These are phyloP conservation scores for Eupithecia dodoneata DNA, from an alignment of 2,888 invertebrate genomes.

Conservation along the genomic window DNA sequence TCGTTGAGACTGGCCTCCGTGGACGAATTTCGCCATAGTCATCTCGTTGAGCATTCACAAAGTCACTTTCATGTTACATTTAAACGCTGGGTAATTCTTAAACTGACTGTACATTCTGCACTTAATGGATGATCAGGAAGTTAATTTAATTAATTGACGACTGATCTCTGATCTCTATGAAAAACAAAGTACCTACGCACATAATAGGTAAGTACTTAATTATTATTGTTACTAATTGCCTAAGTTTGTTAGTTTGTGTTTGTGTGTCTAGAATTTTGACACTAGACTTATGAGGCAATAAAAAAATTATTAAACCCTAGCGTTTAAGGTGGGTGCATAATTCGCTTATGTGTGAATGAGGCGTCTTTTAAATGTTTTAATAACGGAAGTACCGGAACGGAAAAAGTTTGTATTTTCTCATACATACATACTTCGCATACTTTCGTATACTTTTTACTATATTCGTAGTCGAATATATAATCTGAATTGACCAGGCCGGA, in stretches of 20 bases:
- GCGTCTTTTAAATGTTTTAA: too few species aligned
- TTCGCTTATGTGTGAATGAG: too few species aligned
- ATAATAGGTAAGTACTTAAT: not conserved
- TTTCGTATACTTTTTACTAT: too few species aligned
- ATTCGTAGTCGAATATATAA: too few species aligned
- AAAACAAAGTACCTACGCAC: not conserved
- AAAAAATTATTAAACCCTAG: too few species aligned
- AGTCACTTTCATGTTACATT: not conserved
- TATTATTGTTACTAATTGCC: constrained; percentile 3
- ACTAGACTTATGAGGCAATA: not conserved
- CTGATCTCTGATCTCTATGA: constrained; percentile 3
- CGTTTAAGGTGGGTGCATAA: too few species aligned
- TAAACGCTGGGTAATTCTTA: not conserved
- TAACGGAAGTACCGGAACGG: too few species aligned
- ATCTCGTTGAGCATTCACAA: not conserved
- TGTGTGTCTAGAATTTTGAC: not conserved
- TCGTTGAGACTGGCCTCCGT: too few species aligned
- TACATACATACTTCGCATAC: too few species aligned
- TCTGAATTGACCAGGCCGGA: too few species aligned
- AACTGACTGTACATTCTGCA: constrained; percentile 7
- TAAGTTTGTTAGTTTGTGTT: not conserved
- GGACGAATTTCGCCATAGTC: not conserved
- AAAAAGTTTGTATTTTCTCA: too few species aligned
- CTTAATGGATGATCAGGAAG: constrained; percentile 9
- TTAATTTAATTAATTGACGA: constrained; percentile 9